Evolutionary conservation across 2,797 vertebrate species (phyloP).

Genomic region (Acropternis orthonyx): DNA sequence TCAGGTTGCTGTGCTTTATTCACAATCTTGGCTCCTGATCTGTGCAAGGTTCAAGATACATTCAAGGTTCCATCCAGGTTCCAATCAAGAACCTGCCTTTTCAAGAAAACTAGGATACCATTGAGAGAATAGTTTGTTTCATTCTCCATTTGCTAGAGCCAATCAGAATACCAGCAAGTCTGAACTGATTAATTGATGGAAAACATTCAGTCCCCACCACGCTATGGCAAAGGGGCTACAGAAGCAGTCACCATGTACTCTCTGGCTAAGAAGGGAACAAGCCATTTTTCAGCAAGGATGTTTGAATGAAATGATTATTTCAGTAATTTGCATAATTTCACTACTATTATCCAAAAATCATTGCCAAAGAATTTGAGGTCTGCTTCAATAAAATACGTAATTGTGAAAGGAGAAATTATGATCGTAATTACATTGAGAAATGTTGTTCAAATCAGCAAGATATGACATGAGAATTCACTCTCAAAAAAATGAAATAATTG

Average conservation of each 20-base stretch:
- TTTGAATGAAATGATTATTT: neutral
- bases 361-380: neutral
- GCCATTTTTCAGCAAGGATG: neutral
- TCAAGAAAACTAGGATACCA: neutral
- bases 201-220: neutral
- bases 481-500: neutral
- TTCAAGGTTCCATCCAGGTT: neutral
- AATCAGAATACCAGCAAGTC: neutral
- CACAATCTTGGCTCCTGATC: fast-evolving
- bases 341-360: neutral
- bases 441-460: neutral
- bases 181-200: neutral
- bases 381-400: neutral
- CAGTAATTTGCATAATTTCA: neutral
- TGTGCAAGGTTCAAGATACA: neutral
- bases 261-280: neutral
- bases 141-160: neutral
- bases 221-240: neutral
- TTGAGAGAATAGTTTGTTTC: neutral
- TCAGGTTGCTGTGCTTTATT: neutral
- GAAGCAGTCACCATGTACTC: neutral
- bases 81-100: neutral
- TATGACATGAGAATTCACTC: neutral
- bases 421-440: neutral
- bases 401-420: neutral